Base-by-base conservation (phyloP, 2,888 invertebrate species). In the Agriopis leucophaearia region DNA sequence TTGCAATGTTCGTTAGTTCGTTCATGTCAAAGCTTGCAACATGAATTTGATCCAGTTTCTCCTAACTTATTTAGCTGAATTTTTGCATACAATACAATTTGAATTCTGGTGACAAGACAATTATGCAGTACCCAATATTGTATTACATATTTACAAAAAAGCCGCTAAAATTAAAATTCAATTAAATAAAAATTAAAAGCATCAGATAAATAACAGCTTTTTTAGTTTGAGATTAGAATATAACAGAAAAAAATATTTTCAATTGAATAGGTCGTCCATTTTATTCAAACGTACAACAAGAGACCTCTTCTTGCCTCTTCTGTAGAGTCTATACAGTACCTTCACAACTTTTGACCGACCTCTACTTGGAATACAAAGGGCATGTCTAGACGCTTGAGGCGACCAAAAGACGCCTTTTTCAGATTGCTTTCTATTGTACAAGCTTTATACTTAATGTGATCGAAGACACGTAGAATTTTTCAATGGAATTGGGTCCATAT, bases 331-430 rank as follows among this genome's bases (percentile, higher is more conserved):
- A 54, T 61, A 51, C 47, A 48, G 42, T 9, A 27, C 38, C 50
- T 60, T 51, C 48, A 55, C 16, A 60, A 36, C 36, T 13, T 56
- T 45, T 44, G 72, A 71, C 71, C 74, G 75, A 76, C 72, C 73
- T 59, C 67, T 74, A 65, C 62, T 70, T 58, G 61, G 63, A 71
- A 66, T 69, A 74, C 68, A 74, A 69, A 74, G 60, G 71, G 51
- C 66, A 70, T 63, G 75, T 76, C 75, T 79, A 58, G 62, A 72
- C 64, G 70, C 42, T 45, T 27, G 44, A 38, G 40, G 66, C 63
- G 38, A 74, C 72, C 74, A 59, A 72, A 78, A 77, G 72, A 75
- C 60, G 67, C 73, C 69, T 73, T 73, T 72, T 55, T 60, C 55
- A 65, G 67, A 74, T 76, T 71, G 70, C 74, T 76, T 75, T 73